Base-by-base conservation (phyloP, 2,797 vertebrate species). In the Acropternis orthonyx region DNA sequence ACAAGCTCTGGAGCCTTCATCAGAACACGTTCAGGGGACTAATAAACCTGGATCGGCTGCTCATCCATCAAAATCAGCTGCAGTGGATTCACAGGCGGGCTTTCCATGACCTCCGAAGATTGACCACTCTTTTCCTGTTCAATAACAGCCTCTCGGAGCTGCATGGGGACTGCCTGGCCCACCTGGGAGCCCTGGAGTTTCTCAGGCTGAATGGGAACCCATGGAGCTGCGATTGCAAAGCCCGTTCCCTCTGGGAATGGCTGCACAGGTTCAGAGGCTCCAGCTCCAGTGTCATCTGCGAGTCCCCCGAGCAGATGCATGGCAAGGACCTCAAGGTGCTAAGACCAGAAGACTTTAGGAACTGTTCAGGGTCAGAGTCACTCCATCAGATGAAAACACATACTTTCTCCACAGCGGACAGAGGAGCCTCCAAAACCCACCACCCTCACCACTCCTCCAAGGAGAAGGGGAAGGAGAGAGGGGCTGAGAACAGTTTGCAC, bases 191-290 rank as follows among this genome's bases (percentile, higher is more conserved):
- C 72, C 96, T 99, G 96, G 99, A 99, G 97, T 99, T 99, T 94
- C 98, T 99, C 84, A 99, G 99, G 91, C 98, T 99, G 96, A 99
- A 99, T 1, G 98, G 99, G 95, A 99, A 99, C 91, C 98, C 99
- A 2, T 99, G 99, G 99, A 98, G 98, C 93, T 99, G 99, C 39
- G 98, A 99, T 72, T 99, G 99, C 98, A 99, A 99, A 96, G 98
- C 98, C 4, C 97, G 98, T 92, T 99, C 99, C 1, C 98, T 99
- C 55, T 99, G 99, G 99, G 99, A 99, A 72, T 99, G 99, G 99
- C 97, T 99, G 85, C 99, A 98, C 88, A 97, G 98, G 75, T 99
- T 99, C 97, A 96, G 98, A 30, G 99, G 99, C 61, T 99, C 99
- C 32, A 99, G 99, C 21, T 99, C 99, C 6, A 97, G 98, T 0